Percentiles rank a stretch among this genome's conserved stretches.
Conservation (phyloP, 2,797 vertebrate species). For the Neomorphus geoffroyi region DNA sequence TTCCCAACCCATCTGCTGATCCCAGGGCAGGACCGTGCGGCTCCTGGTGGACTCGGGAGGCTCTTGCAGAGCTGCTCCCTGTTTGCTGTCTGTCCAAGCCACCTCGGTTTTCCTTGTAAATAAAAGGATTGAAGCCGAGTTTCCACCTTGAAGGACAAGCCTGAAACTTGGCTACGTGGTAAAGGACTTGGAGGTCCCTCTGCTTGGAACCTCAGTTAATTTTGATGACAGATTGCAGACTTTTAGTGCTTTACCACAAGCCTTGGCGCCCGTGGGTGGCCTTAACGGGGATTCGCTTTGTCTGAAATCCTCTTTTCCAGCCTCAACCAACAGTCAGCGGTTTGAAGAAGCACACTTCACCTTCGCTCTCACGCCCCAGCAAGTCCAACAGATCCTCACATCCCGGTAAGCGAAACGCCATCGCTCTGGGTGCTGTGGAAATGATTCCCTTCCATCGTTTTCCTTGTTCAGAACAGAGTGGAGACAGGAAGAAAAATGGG, state of each 20-base stretch:
- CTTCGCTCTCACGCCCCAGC: slow-evolving; percentile 78
- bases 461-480: no score
- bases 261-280: not conserved
- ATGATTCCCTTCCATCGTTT: no score
- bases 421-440: no score
- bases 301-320: slow-evolving; percentile 24
- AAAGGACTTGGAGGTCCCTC: not conserved
- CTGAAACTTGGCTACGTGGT: not conserved
- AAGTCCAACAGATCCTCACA: slow-evolving; percentile 78
- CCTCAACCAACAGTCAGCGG: slow-evolving; percentile 71
- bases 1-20: not conserved
- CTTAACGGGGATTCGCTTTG: not conserved
- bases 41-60: no score
- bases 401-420: slow-evolving; percentile 62
- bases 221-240: no score
- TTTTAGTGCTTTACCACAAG: no score
- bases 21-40: not conserved
- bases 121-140: not conserved
- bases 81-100: not conserved
- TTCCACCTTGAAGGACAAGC: not conserved
- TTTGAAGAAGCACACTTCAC: slow-evolving; percentile 79
- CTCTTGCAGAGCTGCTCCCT: not conserved
- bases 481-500: not conserved
- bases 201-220: not conserved
- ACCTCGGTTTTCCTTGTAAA: not conserved